Evolutionary conservation across 2,797 vertebrate genomes (phyloP).

Genomic region (Acanthurus lineatus): DNA sequence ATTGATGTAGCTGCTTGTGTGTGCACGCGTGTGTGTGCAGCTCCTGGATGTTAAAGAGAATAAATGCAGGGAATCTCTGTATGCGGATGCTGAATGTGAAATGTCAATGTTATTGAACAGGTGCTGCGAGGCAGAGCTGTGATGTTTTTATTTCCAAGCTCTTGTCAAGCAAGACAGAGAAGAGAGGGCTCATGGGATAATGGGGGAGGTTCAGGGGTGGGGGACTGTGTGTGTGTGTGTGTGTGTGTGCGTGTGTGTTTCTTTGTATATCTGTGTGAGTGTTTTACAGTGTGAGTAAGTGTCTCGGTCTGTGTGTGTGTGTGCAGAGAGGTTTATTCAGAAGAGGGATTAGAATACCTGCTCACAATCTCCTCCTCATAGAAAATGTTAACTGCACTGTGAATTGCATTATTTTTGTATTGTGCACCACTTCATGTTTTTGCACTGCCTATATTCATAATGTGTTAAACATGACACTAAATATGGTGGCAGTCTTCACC

Average conservation of each 20-base stretch:
- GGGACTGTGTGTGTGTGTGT: constrained; percentile 43
- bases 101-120: constrained; percentile 90
- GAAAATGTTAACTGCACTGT: constrained; percentile 71
- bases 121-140: constrained; percentile 84
- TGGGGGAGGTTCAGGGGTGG: constrained; percentile 71
- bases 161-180: constrained; percentile 81
- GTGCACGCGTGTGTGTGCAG: constrained; percentile 44
- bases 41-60: constrained; percentile 75
- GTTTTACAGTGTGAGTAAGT: constrained; percentile 56
- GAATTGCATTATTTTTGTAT: constrained; percentile 52
- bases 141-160: constrained; percentile 87
- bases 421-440: constrained; percentile 38
- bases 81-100: constrained; percentile 83
- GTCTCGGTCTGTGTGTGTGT: constrained; percentile 53
- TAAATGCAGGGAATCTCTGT: constrained; percentile 75
- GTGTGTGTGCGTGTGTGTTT: constrained; percentile 17
- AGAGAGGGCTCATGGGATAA: constrained; percentile 83
- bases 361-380: constrained; percentile 67
- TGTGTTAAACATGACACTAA: constrained; percentile 52
- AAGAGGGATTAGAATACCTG: constrained; percentile 71
- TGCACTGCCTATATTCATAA: constrained; percentile 36
- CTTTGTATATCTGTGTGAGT: constrained; percentile 17
- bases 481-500: constrained; percentile 68
- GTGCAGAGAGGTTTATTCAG: constrained; percentile 69
- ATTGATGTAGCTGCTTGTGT: constrained; percentile 50